Evolutionary conservation across 1,140 invertebrate genomes (phyloP), one percentile per base, ranked within the genome.

Genomic region (Drosophila parvula): DNA sequence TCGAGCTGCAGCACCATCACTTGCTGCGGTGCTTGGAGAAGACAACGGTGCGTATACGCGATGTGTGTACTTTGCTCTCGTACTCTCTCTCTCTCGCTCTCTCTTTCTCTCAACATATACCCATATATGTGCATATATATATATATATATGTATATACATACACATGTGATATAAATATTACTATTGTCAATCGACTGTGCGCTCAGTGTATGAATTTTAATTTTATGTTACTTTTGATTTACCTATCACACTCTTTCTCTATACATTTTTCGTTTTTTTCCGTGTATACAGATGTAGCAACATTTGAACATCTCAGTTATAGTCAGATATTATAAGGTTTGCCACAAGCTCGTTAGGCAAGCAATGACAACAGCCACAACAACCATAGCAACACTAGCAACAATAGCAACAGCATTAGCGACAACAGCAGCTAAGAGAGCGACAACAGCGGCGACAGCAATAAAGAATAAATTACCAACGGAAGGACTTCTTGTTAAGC

Each of bases 1-100:
- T 99, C 93, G 98, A 99, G 93, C 94, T 99, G 92, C 99, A 99
- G 93, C 99, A 99, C 94, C 99, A 99, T 93, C 99, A 99, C 93
- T 94, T 99, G 50, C 94, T 99, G 55, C 95, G 98, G 81, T 99
- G 99, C 93, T 94, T 99, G 68, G 99, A 99, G 92, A 98, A 98
- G 93, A 99, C 98, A 57, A 99, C 99, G 93, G 98, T 89, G 60
- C 81, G 84, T 99, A 93, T 95, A 94, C 92, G 38, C 57, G 67
- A 74, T 48, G 16, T 11, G 45, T 45, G 74, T 45, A 60, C 48
- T 55, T 64, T 51, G 47, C 30, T 38, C 57, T 30, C 48, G 58
- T 30, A 30, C 47, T 45, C 8, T 43, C 36, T 60, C 40, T 55
- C 10, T 64, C 6, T 59, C 9, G 57, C 22, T 63, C n/a, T 71